Evolutionary conservation across 2,797 vertebrate genomes (phyloP), one percentile per base, ranked within the genome.

Genomic region (Periparus ater): DNA sequence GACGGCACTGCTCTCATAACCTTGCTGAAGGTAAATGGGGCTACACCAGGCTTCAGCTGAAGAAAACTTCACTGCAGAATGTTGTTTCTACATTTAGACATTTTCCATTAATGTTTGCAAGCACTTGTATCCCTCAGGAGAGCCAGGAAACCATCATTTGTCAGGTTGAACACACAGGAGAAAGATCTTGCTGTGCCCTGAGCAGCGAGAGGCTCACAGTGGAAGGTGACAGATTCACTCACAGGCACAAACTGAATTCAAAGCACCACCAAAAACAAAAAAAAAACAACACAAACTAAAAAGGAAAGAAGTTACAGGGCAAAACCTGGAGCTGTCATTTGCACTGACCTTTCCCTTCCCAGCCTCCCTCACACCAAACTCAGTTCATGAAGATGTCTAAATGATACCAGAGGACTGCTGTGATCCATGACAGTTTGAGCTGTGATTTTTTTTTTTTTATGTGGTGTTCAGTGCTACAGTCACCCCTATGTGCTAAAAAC

Each of bases 401-500:
- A 17, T 11, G 51, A 13, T 2, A 30, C 7, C 14, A 8, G 26
- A 38, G 36, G 53, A 77, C 11, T 11, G 2, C 44, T n/a, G 29
- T 11, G 36, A 12, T 19, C 70, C 1, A 0, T 1, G 4, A 36
- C 3, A 22, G 25, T 7, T 53, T 23, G 11, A 83, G 47, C 36
- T 45, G 22, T 36, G 8, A 14, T 30, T 57, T 71, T 12, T 9
- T 40, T 30, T 57, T 71, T 12, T 9, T 40, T 13, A 40, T 3
- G 42, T 0, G 1, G 7, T 14, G 32, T 7, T 47, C 48, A 83
- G 17, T 4, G 4, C 76, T 12, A 19, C 2, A 42, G 32, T 14
- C 61, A 81, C 9, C 22, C 16, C 4, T 0, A 0, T 3, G 15
- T 17, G 7, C 13, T 42, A 20, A 27, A 5, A 20, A 21, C 44